Percentiles rank a stretch among this genome's conserved stretches.
Conservation (phyloP, 2,797 vertebrate species). For the Brotula barbata region DNA sequence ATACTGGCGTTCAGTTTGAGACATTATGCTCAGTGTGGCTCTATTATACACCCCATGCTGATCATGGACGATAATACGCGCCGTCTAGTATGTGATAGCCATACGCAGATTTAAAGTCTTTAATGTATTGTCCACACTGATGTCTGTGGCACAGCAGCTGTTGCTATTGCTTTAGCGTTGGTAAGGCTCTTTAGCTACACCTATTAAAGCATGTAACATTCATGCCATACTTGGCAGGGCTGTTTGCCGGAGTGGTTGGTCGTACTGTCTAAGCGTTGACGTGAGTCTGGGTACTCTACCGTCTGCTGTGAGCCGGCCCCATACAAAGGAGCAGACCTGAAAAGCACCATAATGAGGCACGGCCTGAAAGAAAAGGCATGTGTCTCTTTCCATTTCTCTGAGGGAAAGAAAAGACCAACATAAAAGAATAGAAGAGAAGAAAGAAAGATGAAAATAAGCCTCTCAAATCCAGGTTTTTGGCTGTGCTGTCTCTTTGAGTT, state of each 20-base stretch:
- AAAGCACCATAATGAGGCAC: constrained; percentile 74
- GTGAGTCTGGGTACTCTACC: constrained; percentile 67
- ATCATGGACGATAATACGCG: constrained; percentile 54
- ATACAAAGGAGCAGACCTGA: constrained; percentile 75
- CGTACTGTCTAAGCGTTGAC: constrained; percentile 53
- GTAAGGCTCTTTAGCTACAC: constrained; percentile 65
- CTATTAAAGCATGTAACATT: constrained; percentile 68
- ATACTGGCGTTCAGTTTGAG: constrained; percentile 43
- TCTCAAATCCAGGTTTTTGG: constrained; percentile 75
- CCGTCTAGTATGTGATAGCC: constrained; percentile 46
- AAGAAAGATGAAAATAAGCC: constrained; percentile 78
- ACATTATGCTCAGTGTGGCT: constrained; percentile 34
- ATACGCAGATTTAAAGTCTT: constrained; percentile 48
- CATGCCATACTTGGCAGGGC: constrained; percentile 58
- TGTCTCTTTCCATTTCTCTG: constrained; percentile 77
- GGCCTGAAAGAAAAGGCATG: constrained; percentile 73
- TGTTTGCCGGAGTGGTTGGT: constrained; percentile 46
- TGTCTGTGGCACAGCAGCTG: constrained; percentile 64
- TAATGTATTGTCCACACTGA: constrained; percentile 59
- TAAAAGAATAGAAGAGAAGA: constrained; percentile 73
- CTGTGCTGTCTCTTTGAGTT: constrained; percentile 76
- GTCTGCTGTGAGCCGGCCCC: constrained; percentile 61
- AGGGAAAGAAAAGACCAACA: constrained; percentile 73
- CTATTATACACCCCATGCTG: constrained; percentile 41
- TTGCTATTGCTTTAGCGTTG: constrained; percentile 60